phyloP scores from a whole-genome alignment of 2,113 vertebrate genomes.

The Corythornis vintsioides region DNA sequence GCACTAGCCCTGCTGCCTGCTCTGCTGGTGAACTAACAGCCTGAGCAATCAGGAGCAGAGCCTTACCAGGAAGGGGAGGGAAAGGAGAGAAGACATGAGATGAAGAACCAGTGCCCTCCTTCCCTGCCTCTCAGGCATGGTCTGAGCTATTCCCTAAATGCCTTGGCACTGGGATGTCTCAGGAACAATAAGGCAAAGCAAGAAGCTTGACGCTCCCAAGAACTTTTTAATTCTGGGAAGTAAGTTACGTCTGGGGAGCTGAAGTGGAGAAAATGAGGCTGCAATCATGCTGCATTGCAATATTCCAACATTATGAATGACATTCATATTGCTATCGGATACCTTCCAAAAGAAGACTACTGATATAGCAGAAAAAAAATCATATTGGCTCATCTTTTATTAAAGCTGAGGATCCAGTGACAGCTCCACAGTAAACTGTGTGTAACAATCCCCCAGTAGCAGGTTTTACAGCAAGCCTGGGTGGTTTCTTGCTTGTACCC shows the following conservation, averaged over 20 bases:
- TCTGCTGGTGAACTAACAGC: background rate
- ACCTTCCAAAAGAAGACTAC: constrained; percentile 5
- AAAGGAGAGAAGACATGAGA: background rate
- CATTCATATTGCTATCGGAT: background rate
- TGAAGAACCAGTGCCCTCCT: background rate
- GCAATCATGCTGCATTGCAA: constrained; percentile 9
- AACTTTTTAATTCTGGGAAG: constrained; percentile 52
- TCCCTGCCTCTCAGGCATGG: background rate
- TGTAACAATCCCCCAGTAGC: constrained; percentile 54
- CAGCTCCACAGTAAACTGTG: constrained; percentile 46
- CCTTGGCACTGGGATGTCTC: background rate
- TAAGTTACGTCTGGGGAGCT: constrained; percentile 22
- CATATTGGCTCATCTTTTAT: constrained; percentile 7
- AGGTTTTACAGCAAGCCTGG: background rate
- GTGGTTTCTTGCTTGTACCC: background rate
- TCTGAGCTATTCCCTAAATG: background rate
- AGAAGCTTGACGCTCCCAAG: constrained; percentile 13
- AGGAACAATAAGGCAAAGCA: constrained; percentile 14
- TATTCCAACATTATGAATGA: constrained; percentile 29
- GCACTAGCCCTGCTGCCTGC: background rate
- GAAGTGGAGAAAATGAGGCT: constrained; percentile 25
- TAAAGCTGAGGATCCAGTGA: constrained; percentile 27
- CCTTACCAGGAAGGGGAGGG: background rate
- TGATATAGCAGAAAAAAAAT: background rate
- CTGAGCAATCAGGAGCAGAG: background rate